Conservation (phyloP, 2,797 vertebrate species). For the Myotis pilosus region DNA sequence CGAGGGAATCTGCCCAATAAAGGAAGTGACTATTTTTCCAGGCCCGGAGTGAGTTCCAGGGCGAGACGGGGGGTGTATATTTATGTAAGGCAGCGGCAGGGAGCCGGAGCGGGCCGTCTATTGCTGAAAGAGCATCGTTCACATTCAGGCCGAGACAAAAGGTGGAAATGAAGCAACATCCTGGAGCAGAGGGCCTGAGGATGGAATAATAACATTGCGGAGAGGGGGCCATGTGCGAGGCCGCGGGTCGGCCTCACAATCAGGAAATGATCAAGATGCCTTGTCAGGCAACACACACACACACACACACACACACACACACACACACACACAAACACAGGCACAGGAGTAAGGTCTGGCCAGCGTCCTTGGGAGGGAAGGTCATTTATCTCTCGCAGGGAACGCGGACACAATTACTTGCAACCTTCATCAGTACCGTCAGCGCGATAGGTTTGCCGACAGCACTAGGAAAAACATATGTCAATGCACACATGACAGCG, state of each 20-base stretch:
- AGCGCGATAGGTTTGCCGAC: constrained; percentile 74
- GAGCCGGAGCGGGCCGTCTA: constrained; percentile 95
- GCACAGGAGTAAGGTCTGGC: constrained; percentile 81
- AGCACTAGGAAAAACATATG: constrained; percentile 63
- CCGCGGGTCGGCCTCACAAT: constrained; percentile 84
- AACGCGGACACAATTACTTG: constrained; percentile 77
- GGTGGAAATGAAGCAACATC: constrained; percentile 99
- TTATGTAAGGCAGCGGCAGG: constrained; percentile 96
- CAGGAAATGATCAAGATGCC: constrained; percentile 93
- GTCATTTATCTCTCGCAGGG: constrained; percentile 81
- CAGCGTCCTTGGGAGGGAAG: constrained; percentile 82
- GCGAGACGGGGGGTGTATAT: constrained; percentile 95
- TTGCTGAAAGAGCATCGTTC: constrained; percentile 99
- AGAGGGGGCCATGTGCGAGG: constrained; percentile 83
- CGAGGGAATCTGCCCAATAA: constrained; percentile 95
- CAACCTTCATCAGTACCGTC: constrained; percentile 81
- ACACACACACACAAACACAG: constrained; percentile 78
- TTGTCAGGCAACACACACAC: constrained; percentile 81
- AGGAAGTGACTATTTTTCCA: constrained; percentile 99
- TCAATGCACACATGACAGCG: constrained; percentile 35
- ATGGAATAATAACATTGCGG: constrained; percentile 96
- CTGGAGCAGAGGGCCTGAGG: constrained; percentile 93
- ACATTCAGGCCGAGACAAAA: constrained; percentile 97
- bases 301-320: not conserved
- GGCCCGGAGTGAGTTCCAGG: constrained; percentile 92